These are phyloP conservation scores for Lasiommata megera DNA, from an alignment of 2,888 invertebrate species.

Conservation along the genomic window DNA sequence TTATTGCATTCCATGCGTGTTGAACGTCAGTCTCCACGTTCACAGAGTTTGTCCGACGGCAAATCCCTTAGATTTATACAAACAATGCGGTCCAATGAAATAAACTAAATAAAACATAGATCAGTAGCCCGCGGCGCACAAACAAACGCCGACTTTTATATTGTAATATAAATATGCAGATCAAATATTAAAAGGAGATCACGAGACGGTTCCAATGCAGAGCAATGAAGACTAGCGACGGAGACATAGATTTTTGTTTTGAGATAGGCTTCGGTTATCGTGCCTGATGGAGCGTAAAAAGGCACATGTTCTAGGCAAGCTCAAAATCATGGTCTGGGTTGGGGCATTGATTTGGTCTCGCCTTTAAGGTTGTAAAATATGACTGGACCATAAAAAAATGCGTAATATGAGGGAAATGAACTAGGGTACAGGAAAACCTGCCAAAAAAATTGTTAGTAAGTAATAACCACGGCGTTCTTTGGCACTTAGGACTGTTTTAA, in stretches of 20 bases:
- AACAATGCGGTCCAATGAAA: constrained; percentile 41
- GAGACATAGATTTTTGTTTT: not conserved
- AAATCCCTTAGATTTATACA: constrained; percentile 10
- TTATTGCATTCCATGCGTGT: not conserved
- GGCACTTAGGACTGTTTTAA: too few relatives aligned
- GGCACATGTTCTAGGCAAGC: too few relatives aligned
- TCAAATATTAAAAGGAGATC: constrained; percentile 37
- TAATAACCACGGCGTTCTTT: too few relatives aligned
- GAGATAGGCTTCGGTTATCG: too few relatives aligned
- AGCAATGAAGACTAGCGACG: constrained; percentile 4
- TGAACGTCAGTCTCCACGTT: not conserved
- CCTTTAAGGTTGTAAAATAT: too few relatives aligned
- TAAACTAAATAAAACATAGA: constrained; percentile 52
- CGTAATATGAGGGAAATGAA: too few relatives aligned
- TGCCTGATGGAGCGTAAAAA: too few relatives aligned
- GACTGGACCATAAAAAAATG: too few relatives aligned
- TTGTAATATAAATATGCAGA: constrained; percentile 34
- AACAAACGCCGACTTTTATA: constrained; percentile 26
- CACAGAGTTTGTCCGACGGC: not conserved
- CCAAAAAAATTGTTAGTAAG: too few relatives aligned
- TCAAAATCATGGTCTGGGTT: too few relatives aligned
- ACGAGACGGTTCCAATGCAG: constrained; percentile 5
- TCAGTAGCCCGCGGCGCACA: constrained; percentile 43
- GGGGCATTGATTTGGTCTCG: too few relatives aligned
- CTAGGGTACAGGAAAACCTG: too few relatives aligned